phyloP scores from a whole-genome alignment of 2,113 vertebrate species.

The Anarhynchus alexandrinus region DNA sequence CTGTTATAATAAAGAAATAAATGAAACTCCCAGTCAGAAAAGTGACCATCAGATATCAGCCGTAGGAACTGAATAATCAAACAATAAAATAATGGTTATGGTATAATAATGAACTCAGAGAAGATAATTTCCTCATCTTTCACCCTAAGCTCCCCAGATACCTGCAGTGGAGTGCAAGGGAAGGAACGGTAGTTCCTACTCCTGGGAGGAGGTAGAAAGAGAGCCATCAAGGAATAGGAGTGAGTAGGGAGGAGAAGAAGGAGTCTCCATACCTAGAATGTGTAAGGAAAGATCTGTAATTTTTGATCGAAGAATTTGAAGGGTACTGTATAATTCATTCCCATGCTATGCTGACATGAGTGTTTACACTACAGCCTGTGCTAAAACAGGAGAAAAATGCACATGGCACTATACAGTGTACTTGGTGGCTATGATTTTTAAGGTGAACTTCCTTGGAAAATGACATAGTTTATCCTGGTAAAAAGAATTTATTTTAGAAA shows the following conservation, averaged over 20 bases:
- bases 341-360: background rate
- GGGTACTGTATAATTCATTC: background rate
- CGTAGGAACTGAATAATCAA: background rate
- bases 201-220: background rate
- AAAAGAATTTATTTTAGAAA: background rate
- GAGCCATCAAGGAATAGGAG: rapidly evolving
- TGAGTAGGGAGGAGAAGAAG: background rate
- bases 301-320: background rate
- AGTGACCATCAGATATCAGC: background rate
- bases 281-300: background rate
- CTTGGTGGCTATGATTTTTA: background rate
- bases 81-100: background rate
- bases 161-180: background rate
- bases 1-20: background rate
- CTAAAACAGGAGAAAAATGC: background rate
- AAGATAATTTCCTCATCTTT: background rate
- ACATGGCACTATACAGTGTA: background rate
- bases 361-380: background rate
- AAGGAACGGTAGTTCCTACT: background rate
- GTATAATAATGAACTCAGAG: background rate
- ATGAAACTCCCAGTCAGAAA: background rate
- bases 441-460: background rate
- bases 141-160: background rate
- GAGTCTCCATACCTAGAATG: rapidly evolving
- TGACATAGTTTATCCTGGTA: background rate